phyloP scores from a whole-genome alignment of 2,888 invertebrate genomes.

The Pyrochroa serraticornis region DNA sequence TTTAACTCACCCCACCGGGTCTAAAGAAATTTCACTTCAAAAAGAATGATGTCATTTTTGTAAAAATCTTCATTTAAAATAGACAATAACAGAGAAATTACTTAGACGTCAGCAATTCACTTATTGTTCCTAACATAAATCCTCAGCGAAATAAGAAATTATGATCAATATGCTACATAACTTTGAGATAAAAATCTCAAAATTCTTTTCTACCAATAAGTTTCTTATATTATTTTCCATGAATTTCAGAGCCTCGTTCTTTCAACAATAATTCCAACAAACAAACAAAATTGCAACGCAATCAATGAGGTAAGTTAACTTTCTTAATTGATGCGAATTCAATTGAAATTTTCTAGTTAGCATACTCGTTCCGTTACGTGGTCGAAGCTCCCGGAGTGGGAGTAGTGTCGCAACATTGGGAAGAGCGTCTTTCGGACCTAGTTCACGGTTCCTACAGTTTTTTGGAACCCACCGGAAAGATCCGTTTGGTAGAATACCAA shows the following conservation, averaged over 20 bases:
- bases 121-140: no score
- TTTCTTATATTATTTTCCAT: no score
- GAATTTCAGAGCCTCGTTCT: conserved; percentile 35
- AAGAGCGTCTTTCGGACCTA: conserved; percentile 44
- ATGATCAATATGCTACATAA: no score
- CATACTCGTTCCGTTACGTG: conserved; percentile 50
- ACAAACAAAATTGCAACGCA: conserved; percentile 34
- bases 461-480: conserved; percentile 69
- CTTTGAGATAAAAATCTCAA: no score
- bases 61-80: no score
- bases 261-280: conserved; percentile 32
- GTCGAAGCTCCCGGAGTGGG: conserved; percentile 44
- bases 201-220: no score
- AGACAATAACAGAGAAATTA: no score
- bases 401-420: conserved; percentile 50
- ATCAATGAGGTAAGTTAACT: conserved; percentile 39
- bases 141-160: no score
- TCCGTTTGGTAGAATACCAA: conserved; percentile 65
- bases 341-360: conserved; percentile 37
- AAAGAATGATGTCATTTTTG: no score
- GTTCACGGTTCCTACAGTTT: conserved; percentile 67
- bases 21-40: no score
- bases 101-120: no score
- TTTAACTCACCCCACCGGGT: no score
- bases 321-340: conserved; percentile 12